Evolutionary conservation across 2,113 vertebrate genomes (phyloP).

Genomic region (Turnix velox): DNA sequence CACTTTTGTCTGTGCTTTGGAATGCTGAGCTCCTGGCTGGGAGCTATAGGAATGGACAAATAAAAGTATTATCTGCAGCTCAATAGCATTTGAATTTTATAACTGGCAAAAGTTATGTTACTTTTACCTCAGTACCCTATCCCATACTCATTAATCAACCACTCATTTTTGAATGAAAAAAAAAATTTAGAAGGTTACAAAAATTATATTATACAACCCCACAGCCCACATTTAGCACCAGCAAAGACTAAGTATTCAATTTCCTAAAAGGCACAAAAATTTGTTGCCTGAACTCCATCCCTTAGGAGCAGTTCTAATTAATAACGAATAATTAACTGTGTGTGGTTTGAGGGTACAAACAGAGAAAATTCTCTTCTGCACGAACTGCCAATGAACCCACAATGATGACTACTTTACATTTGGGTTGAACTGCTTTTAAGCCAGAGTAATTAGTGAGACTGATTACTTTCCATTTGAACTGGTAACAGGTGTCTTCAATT

Average conservation of each 20-base stretch:
- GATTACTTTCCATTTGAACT: not conserved
- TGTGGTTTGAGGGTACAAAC: not conserved
- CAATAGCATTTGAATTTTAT: not conserved
- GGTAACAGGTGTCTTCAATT: slow-evolving; percentile 3
- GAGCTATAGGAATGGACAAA: not conserved
- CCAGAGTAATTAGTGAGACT: slow-evolving; percentile 10
- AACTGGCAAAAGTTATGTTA: not conserved
- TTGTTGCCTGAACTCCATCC: not conserved
- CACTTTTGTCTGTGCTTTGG: not conserved
- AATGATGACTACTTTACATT: not conserved
- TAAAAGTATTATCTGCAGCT: not conserved
- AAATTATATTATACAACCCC: not conserved
- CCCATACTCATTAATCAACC: not conserved
- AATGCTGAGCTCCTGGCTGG: not conserved
- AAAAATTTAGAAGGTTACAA: not conserved
- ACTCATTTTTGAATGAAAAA: not conserved
- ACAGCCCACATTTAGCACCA: accelerated
- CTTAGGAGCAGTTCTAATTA: slow-evolving; percentile 11
- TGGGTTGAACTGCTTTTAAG: slow-evolving; percentile 4
- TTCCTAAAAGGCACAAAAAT: not conserved
- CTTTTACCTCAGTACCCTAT: not conserved
- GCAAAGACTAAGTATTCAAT: not conserved
- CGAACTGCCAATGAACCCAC: not conserved
- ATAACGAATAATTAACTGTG: slow-evolving; percentile 19
- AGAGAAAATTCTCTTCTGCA: not conserved